Evolutionary conservation across 2,888 invertebrate genomes (phyloP).

Genomic region (Salpingus planirostris): DNA sequence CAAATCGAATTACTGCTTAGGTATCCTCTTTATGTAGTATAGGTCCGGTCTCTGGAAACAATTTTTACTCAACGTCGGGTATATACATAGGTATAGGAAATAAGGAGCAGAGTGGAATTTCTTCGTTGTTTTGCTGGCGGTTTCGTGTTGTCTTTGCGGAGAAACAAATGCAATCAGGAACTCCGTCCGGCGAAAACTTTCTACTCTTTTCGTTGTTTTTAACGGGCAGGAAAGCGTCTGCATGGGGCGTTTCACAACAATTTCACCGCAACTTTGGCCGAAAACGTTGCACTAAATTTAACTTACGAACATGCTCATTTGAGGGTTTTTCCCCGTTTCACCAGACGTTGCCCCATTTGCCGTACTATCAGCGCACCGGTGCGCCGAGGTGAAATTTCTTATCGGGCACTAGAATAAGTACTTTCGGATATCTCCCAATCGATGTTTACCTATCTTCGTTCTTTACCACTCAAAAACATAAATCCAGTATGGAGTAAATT

Average conservation of each 20-base stretch:
- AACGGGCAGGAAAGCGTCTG: conserved; percentile 14
- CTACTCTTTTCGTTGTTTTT: conserved; percentile 18
- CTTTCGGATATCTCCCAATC: neutral
- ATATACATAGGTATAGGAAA: conserved; percentile 1
- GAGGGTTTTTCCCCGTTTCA: conserved; percentile 6
- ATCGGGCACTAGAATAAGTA: neutral
- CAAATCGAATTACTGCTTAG: conserved; percentile 13
- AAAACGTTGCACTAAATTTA: conserved; percentile 13
- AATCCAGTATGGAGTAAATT: neutral
- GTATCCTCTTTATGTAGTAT: conserved; percentile 7
- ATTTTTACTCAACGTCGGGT: conserved; percentile 8
- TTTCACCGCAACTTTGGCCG: conserved; percentile 10
- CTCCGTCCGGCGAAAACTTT: conserved; percentile 18
- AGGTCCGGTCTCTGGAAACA: conserved; percentile 10
- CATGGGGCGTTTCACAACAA: conserved; percentile 16
- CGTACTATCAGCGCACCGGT: no score
- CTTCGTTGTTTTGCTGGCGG: conserved; percentile 3
- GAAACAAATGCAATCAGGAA: conserved; percentile 23
- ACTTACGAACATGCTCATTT: conserved; percentile 12
- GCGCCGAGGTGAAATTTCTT: no score
- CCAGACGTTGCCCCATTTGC: no score
- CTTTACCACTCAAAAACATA: neutral
- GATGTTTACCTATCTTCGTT: neutral
- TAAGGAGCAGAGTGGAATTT: neutral
- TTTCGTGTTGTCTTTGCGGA: conserved; percentile 16